Base-by-base conservation (phyloP, 2,888 invertebrate genomes). In the Subacronicta megacephala region DNA sequence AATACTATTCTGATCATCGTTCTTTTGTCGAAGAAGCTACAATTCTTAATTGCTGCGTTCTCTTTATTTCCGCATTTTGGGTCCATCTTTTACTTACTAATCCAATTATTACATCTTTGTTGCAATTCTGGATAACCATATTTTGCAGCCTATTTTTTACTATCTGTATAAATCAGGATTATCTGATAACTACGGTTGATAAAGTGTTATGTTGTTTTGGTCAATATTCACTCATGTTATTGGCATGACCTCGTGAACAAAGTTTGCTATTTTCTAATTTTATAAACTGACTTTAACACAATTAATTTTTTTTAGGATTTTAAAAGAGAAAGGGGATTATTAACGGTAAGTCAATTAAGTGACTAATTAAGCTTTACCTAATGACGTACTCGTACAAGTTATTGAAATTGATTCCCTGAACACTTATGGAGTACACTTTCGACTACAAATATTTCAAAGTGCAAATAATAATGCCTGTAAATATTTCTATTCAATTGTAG, bases 381-480 rank as follows among this genome's bases (percentile, higher is more conserved):
- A 64, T 15, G 33, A 26, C 26, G 26, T 26, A 10, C 10, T 26
- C 10, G 9, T 17, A 33, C 7, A 31, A 26, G 3, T 7, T 45
- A 38, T 49, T 35, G 12, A 20, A 37, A 35, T 47, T 52, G 35
- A 47, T 61, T 60, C 33, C 15, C 40, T 43, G 31, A 40, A 40
- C 16, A 50, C 44, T 41, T 10, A 29, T 51, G 7, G 10, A 10
- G 23, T n/a, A n/a, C 9, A 20, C 51, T 35, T 15, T 50, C 37
- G n/a, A 41, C 29, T 35, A 36, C 37, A 10, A 15, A 55, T n/a
- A 13, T 38, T 66, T 40, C 12, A 33, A 43, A 33, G 15, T 51
- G 42, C 42, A 31, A 37, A 35, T 47, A 15, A 13, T 26, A 37
- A 18, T 29, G 35, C n/a, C n/a, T n/a, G n/a, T n/a, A n/a, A 50